Evolutionary conservation across 2,113 vertebrate species (phyloP), one percentile per base, ranked within the genome.

Genomic region (Ophthalmolycus amberensis): DNA sequence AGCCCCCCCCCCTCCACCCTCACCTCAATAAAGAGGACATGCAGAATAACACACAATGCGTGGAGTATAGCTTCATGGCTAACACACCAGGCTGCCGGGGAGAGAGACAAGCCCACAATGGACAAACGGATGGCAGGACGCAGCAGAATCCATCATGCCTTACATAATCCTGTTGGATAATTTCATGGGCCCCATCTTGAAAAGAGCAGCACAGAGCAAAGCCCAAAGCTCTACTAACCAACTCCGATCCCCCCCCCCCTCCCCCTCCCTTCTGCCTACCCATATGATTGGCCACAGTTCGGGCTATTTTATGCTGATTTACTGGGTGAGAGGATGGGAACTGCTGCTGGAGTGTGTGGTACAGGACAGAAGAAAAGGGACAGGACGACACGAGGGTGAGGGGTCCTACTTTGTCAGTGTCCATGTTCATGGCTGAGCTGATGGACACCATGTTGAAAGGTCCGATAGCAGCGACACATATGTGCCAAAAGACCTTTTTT

Each of bases 241-340:
- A 69, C 65, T 71, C 66, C 9, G 2, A 54, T 32, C 15, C 52
- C 20, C 32, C 14, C 8, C 54, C n/a, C n/a, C n/a, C n/a, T n/a
- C n/a, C n/a, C n/a, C n/a, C n/a, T 18, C 32, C 42, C n/a, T 58
- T 54, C 79, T 65, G 81, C 1, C 10, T 70, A 64, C 86, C 85
- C 92, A n/a, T 65, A 25, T 93, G 89, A 95, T 94, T 87, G 90
- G 90, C 85, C 86, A 93, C 93, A 78, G 88, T 92, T 92, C 92
- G 92, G 91, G 92, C 93, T 93, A 95, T 96, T 96, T 97, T 92
- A 95, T 95, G 94, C 94, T 92, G 83, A 96, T 96, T 96, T 96
- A 95, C 94, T 93, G 94, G 94, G 86, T 95, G 94, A 96, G 91
- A 93, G 90, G 90, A 94, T 94, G 92, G 88, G 93, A 96, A 95